These are phyloP conservation scores for Galendromus occidentalis DNA, from an alignment of 1,140 invertebrate species.

Conservation along the genomic window DNA sequence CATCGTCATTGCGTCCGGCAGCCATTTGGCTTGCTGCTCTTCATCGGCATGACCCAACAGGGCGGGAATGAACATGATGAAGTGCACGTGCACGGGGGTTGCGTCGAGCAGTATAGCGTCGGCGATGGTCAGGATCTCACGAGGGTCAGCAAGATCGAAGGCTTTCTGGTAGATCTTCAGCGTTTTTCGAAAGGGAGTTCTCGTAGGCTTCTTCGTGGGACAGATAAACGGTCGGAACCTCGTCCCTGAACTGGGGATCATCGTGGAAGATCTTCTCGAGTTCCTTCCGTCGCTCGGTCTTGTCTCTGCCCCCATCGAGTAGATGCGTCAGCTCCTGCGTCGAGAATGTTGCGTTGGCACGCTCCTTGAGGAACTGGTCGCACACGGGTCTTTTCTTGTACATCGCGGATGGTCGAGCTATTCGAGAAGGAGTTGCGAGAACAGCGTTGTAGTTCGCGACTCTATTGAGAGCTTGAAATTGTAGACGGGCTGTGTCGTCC, in stretches of 20 bases:
- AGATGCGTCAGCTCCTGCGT: conserved; percentile 49
- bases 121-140: conserved; percentile 42
- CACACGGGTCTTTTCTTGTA: no score
- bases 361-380: conserved; percentile 43
- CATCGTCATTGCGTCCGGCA: conserved; percentile 54
- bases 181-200: conserved; percentile 50
- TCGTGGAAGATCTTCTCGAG: conserved; percentile 27
- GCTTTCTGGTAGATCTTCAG: conserved; percentile 38
- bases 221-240: conserved; percentile 48
- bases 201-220: conserved; percentile 69
- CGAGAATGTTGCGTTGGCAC: conserved; percentile 51
- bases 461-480: no score
- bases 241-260: conserved; percentile 43
- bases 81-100: conserved; percentile 58
- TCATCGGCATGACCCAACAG: conserved; percentile 63
- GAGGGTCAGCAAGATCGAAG: conserved; percentile 45
- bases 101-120: conserved; percentile 57
- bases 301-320: conserved; percentile 49
- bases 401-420: no score
- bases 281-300: conserved; percentile 44
- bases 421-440: no score
- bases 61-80: conserved; percentile 76
- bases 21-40: conserved; percentile 68
- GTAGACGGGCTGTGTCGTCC: no score
- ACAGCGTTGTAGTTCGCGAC: no score